Evolutionary conservation across 2,797 vertebrate genomes (phyloP), one percentile per base, ranked within the genome.

Genomic region (Bradypodion ventrale): DNA sequence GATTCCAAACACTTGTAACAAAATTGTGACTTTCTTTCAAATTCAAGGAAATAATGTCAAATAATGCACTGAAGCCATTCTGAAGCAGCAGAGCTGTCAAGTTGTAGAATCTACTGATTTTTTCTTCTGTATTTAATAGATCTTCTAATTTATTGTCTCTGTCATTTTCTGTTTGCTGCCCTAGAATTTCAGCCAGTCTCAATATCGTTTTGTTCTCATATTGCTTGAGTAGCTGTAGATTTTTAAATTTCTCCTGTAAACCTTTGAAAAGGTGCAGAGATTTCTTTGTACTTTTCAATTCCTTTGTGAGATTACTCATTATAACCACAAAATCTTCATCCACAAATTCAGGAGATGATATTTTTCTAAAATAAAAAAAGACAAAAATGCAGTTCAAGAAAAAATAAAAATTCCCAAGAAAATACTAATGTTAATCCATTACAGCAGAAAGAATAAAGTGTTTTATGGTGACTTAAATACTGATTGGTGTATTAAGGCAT

Each of bases 11-110:
- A 42, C 60, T 65, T 52, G 84, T 29, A 46, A 90, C 88, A 92
- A 93, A 92, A 90, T 93, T 92, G 90, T 90, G 88, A 87, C 87
- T 89, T 90, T 92, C 87, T 79, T 92, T 92, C 90, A 92, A 86
- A 1, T n/a, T n/a, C n/a, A 86, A 77, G 66, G 75, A 65, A 66
- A 83, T 87, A 89, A 89, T 70, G 83, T 72, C 56, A 78, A 89
- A 88, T 88, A 91, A 89, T 56, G 68, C 65, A 78, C 91, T 91
- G 83, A 90, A 92, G 77, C 83, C 78, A 27, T 79, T 89, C 68
- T 75, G 88, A 92, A 93, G 91, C 87, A 90, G 91, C 78, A 69
- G 29, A 42, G 84, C 92, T 83, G 87, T 89, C 83, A 94, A 89
- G 82, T 92, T 94, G 93, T 88, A 89, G 87, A 90, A 89, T 85